A percentile compares a stretch with the other conserved stretches of the same genome.
Evolutionary conservation across 2,797 vertebrate genomes (phyloP).

Genomic region (Tenualosa thibaudeaui): DNA sequence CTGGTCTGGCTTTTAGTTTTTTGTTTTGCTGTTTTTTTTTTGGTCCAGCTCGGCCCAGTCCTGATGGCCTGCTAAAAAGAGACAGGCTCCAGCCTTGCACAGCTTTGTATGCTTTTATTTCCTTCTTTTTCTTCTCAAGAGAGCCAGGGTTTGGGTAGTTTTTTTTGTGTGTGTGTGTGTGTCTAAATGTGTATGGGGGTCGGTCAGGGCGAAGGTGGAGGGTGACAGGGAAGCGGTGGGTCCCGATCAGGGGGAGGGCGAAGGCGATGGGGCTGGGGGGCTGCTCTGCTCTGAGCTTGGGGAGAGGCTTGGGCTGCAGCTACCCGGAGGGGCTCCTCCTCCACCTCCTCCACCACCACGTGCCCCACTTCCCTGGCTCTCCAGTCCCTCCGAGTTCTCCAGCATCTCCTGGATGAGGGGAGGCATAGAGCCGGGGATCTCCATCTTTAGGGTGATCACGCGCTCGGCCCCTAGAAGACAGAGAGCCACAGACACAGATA

Average conservation of each 20-base stretch:
- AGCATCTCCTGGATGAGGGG: conserved; percentile 98
- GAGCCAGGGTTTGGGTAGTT: background rate
- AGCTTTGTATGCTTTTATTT: background rate
- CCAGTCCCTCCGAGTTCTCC: conserved; percentile 95
- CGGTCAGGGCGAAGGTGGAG: background rate
- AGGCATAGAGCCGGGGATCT: conserved; percentile 95
- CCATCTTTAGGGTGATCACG: conserved; percentile 96
- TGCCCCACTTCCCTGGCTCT: conserved; percentile 70
- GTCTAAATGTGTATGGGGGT: background rate
- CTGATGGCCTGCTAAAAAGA: background rate
- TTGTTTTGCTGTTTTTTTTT: background rate
- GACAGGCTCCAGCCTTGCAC: background rate
- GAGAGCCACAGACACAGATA: background rate
- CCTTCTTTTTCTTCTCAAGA: background rate
- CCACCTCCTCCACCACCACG: conserved; percentile 57
- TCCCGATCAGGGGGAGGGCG: conserved; percentile 49
- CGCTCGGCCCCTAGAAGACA: conserved; percentile 84
- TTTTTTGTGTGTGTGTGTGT: background rate
- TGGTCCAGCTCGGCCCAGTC: background rate
- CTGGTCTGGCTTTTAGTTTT: too few relatives aligned
- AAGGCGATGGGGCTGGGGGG: conserved; percentile 80
- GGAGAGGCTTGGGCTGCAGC: conserved; percentile 83
- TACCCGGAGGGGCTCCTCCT: conserved; percentile 67
- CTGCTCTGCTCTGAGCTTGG: conserved; percentile 83
- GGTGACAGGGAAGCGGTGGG: background rate